Percentiles rank a stretch among this genome's conserved stretches.
phyloP scores from a whole-genome alignment of 1,140 invertebrate species.

The Brachionus rotundiformis region DNA sequence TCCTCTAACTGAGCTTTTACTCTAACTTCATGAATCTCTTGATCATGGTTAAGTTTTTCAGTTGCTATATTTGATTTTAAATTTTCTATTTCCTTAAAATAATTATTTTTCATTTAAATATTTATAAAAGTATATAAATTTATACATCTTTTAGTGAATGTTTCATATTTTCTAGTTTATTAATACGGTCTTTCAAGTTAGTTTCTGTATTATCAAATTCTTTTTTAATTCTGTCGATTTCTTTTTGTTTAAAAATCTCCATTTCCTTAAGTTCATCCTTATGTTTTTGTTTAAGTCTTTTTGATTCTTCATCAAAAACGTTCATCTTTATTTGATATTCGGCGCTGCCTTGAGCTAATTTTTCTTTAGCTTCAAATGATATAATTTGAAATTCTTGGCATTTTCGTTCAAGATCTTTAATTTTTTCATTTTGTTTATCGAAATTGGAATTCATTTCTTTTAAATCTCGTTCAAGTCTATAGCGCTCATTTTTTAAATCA shows the following conservation, averaged over 20 bases:
- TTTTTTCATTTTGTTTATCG: conserved; percentile 19
- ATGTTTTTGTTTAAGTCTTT: conserved; percentile 42
- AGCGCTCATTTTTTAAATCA: conserved; percentile 53
- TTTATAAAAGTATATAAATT: too few species aligned
- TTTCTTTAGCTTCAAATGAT: conserved; percentile 26
- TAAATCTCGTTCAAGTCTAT: conserved; percentile 14
- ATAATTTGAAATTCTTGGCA: not conserved
- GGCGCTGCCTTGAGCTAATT: conserved; percentile 20
- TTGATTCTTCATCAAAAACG: conserved; percentile 29
- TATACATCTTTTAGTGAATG: conserved; percentile 37
- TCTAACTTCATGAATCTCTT: conserved; percentile 34
- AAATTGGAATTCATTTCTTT: conserved; percentile 20
- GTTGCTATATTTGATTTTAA: conserved; percentile 11
- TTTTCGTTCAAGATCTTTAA: conserved; percentile 38
- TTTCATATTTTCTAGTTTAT: conserved; percentile 41
- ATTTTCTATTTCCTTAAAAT: conserved; percentile 36
- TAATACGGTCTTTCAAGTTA: conserved; percentile 58
- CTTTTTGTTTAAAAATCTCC: not conserved
- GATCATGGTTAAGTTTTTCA: conserved; percentile 45
- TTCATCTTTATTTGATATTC: conserved; percentile 51
- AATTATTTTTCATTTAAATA: conserved; percentile 9
- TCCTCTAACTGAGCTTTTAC: not conserved
- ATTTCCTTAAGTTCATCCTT: conserved; percentile 32
- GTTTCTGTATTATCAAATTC: conserved; percentile 59
- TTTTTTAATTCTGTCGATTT: conserved; percentile 54